Evolutionary conservation across 2,113 vertebrate genomes (phyloP), one percentile per base, ranked within the genome.

Genomic region (Danio rerio): DNA sequence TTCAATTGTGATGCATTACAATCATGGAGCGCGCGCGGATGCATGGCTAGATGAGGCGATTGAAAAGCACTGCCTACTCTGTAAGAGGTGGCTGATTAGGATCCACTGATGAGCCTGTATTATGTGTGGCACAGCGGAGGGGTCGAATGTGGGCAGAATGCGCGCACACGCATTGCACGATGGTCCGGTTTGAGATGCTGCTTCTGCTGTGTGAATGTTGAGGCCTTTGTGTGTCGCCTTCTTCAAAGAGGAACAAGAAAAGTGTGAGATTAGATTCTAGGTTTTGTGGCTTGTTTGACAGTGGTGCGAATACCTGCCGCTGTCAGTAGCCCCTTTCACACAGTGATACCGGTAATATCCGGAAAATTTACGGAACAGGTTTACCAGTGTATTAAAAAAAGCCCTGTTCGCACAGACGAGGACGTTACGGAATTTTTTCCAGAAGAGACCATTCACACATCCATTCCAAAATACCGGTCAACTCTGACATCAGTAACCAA

Each of bases 61-160:
- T 91, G 89, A 92, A 89, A 83, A 87, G 91, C 83, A 78, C 86
- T 88, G 91, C 80, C 76, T 89, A 88, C 80, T 82, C 81, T 84
- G 71, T 87, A 88, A 89, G 90, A 65, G 89, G 87, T 85, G 84
- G 89, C 90, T 93, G 91, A 93, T 94, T 92, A 86, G 89, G 80
- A 83, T 69, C 77, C 65, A 45, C 84, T 90, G 87, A 92, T 89
- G 89, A 90, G 86, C 49, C 45, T 77, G 80, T 86, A 89, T 90
- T 90, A 88, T 89, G 86, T 86, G 85, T 84, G 61, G 81, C 84
- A 87, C 81, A 79, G 62, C 76, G 56, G 84, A 85, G 89, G 85
- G 43, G 61, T 43, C 18, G 47, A 12, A 49, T 76, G 69, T 80
- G 66, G 47, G 75, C 31, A 59, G 63, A 62, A 13, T 75, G 63